Percentiles rank a stretch among this genome's conserved stretches.
Evolutionary conservation across 1,140 invertebrate genomes (phyloP).

Genomic region (Drosophila takahashii): DNA sequence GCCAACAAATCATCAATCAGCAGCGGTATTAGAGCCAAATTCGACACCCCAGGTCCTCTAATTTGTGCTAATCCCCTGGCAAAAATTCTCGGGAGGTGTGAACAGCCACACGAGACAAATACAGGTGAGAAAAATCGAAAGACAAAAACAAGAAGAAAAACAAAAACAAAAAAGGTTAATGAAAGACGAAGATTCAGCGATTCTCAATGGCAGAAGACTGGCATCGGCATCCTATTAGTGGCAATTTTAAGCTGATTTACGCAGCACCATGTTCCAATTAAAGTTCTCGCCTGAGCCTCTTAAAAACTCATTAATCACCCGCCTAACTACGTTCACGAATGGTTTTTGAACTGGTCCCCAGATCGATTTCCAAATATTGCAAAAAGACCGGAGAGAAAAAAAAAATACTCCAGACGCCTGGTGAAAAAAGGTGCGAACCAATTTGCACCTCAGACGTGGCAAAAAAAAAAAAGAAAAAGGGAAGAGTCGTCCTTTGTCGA

Average conservation of each 20-base stretch:
- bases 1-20: conserved; percentile 77
- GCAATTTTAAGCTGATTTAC: conserved; percentile 84
- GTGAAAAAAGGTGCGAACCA: conserved; percentile 77
- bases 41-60: conserved; percentile 37
- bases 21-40: conserved; percentile 18
- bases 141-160: no score
- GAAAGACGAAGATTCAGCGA: conserved; percentile 1
- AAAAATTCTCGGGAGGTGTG: conserved; percentile 47
- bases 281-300: conserved; percentile 80
- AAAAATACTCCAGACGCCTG: conserved; percentile 5
- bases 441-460: conserved; percentile 80
- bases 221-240: conserved; percentile 77
- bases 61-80: conserved; percentile 44
- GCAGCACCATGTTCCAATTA: conserved; percentile 83
- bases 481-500: conserved; percentile 9
- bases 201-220: conserved; percentile 20
- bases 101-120: conserved; percentile 47
- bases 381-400: conserved; percentile 12
- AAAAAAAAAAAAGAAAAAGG: conserved; percentile 30
- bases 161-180: not conserved
- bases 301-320: conserved; percentile 84
- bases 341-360: conserved; percentile 36
- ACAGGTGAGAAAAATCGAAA: conserved; percentile 10
- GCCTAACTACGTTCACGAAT: conserved; percentile 69
- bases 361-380: conserved; percentile 82